Evolutionary conservation across 2,797 vertebrate species (phyloP).

Genomic region (Lepus townsendii): DNA sequence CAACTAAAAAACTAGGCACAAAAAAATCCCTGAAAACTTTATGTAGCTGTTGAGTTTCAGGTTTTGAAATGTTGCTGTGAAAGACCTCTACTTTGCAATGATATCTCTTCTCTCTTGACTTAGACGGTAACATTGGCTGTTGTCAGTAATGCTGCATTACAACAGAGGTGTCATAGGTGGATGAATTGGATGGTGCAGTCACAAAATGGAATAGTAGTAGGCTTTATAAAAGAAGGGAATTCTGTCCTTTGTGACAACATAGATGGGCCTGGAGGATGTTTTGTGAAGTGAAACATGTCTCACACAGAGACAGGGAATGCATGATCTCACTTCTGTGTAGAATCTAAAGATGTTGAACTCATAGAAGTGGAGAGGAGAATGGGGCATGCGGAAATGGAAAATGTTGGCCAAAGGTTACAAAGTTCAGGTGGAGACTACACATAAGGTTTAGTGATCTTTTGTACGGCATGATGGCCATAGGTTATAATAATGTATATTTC

Average conservation of each 20-base stretch:
- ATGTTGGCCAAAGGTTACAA: neutral
- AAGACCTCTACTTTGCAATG: neutral
- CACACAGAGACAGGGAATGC: neutral
- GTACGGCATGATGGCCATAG: neutral
- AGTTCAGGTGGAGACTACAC: neutral
- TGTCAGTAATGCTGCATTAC: neutral
- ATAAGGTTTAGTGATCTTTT: neutral
- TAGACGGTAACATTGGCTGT: neutral
- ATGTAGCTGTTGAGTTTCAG: neutral
- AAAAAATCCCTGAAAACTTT: neutral
- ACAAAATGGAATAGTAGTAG: neutral
- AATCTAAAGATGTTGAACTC: neutral
- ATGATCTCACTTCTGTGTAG: neutral
- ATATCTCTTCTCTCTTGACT: neutral
- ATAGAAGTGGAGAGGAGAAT: neutral
- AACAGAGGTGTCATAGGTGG: neutral
- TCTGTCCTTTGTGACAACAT: neutral
- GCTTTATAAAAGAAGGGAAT: neutral
- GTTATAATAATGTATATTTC: neutral
- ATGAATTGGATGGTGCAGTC: neutral
- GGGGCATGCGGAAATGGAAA: neutral
- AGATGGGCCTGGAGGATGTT: neutral
- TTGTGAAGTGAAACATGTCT: neutral
- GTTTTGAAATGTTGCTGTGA: neutral
- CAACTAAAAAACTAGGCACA: neutral